Evolutionary conservation across 2,797 vertebrate species (phyloP), one percentile per base, ranked within the genome.

Genomic region (Pachyuromys duprasi): DNA sequence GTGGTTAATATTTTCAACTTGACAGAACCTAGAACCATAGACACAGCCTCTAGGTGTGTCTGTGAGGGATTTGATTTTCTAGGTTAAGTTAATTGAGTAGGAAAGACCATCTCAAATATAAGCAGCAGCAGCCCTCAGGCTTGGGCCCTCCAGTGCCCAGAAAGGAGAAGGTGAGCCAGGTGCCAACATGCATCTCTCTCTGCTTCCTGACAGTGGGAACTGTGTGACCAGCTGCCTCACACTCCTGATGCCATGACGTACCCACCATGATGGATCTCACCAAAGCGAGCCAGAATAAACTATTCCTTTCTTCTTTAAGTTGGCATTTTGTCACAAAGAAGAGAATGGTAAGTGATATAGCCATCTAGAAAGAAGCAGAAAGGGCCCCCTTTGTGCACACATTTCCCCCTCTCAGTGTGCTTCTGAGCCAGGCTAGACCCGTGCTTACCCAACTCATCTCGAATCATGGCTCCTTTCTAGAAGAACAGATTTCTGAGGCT

Each of bases 401-500:
- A 2, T 81, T 63, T 55, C 60, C 3, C 3, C 4, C 20, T 60
- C 63, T 75, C 49, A 17, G 1, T 31, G n/a, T 0, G 0, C 45
- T 3, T 62, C n/a, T 1, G 79, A 90, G 86, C 63, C 86, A 57
- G 95, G 63, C 17, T 69, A 31, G 31, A 15, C 31, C 24, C 12
- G 65, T 28, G 2, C 31, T 20, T 22, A 39, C 18, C 18, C 0
- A 6, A 86, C 82, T 75, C 49, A 82, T 60, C 79, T 97, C 65
- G 81, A 91, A 91, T 17, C 5, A 0, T 14, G 69, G 91, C 94
- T 65, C 81, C 22, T 33, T 9, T 65, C 90, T 86, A 91, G 81
- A 86, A 76, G 28, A 96, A 88, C 7, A 87, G 76, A 87, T 18
- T 26, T 90, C 84, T 90, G 81, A 88, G 95, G 80, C 82, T 79